Base-by-base conservation (phyloP, 2,113 vertebrate species). In the Atlantisia rogersi region DNA sequence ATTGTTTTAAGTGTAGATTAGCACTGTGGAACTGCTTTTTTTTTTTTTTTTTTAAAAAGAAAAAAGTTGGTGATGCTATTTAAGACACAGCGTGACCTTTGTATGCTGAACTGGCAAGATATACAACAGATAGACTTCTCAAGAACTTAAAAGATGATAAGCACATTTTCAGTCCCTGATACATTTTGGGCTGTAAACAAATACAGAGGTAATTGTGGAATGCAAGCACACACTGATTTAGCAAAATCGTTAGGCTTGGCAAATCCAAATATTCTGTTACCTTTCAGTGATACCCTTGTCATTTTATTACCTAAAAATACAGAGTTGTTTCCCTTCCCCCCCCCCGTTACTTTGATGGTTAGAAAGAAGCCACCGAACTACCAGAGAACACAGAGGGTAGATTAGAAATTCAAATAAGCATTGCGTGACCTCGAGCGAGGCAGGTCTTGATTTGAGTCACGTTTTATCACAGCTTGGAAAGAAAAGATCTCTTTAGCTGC, bases 1-100 rank as follows among this genome's bases (percentile, higher is more conserved):
- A 88, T 93, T 92, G 95, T 92, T 94, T 97, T 83, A 95, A 96
- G 94, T 85, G 46, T 29, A 82, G 80, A 82, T 97, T 82, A 95
- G 81, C 95, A 82, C 68, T 21, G 40, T 64, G 68, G 46, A 75
- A 86, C 52, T 90, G 62, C 11, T 46, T 46, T n/a, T 62, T 58
- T 76, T 82, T 69, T 39, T 81, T 8, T 21, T 16, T 39, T 39
- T 39, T 39, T 9, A 39, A 39, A n/a, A 81, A 63, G 58, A 83
- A 19, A 81, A 63, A 60, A 87, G 87, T 46, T 59, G 58, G 26
- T 85, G 86, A 90, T 91, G 88, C 44, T 94, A 46, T 91, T 91
- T 75, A 85, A 59, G n/a, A 94, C 84, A 70, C 92, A 88, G 77
- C 70, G 9, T 80, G 95, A 69, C 68, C 90, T 96, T 65, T 88